phyloP scores from a whole-genome alignment of 2,888 invertebrate genomes.

The Scrobipalpa atriplicella region DNA sequence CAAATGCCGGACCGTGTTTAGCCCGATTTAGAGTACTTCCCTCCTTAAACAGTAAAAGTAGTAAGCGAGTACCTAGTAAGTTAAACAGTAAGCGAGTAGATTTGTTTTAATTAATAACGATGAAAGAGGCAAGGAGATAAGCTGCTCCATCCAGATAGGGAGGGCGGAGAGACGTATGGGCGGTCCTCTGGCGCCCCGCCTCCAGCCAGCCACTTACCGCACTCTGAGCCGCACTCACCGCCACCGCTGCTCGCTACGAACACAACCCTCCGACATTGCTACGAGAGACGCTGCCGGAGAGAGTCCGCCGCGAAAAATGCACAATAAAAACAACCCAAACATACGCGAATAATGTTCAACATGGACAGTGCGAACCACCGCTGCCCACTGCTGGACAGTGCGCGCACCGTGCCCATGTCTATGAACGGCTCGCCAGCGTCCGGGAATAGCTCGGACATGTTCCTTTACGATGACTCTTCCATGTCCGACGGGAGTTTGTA shows the following conservation, averaged over 20 bases:
- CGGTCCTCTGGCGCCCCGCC: slow-evolving; percentile 9
- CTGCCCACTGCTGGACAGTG: slow-evolving; percentile 47
- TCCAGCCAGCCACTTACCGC: neutral
- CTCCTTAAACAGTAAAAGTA: too few relatives aligned
- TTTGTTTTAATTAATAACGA: too few relatives aligned
- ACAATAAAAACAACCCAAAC: neutral
- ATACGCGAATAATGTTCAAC: slow-evolving; percentile 40
- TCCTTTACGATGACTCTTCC: slow-evolving; percentile 85
- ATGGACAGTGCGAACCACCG: slow-evolving; percentile 55
- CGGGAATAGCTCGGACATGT: slow-evolving; percentile 85
- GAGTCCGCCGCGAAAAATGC: neutral
- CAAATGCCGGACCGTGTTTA: too few relatives aligned
- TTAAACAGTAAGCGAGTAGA: too few relatives aligned
- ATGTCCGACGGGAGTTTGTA: slow-evolving; percentile 86
- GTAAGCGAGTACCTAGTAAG: too few relatives aligned
- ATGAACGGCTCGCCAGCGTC: slow-evolving; percentile 69
- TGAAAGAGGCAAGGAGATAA: slow-evolving; percentile 2
- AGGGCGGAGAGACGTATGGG: neutral
- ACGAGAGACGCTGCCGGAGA: neutral
- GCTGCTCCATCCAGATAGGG: neutral
- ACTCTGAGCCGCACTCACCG: too few relatives aligned
- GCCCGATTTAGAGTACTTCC: too few relatives aligned
- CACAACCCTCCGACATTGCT: slow-evolving; percentile 17
- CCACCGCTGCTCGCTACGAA: neutral
- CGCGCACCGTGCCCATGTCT: slow-evolving; percentile 44